These are phyloP conservation scores for Macaria notata DNA, from an alignment of 2,888 invertebrate genomes.

Conservation along the genomic window DNA sequence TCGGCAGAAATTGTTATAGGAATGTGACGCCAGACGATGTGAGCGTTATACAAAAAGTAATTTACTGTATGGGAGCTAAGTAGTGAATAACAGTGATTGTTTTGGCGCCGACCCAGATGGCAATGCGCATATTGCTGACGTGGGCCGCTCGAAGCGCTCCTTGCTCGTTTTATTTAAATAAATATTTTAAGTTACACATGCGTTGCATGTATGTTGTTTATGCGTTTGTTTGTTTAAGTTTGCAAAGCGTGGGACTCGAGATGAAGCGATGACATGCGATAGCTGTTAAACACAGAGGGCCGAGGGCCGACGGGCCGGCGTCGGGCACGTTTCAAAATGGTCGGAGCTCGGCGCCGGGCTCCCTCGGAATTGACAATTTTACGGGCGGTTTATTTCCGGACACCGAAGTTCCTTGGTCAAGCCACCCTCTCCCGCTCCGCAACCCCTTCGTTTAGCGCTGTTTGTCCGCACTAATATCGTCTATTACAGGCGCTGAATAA, in stretches of 20 bases:
- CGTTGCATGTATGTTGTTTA: constrained; percentile 23
- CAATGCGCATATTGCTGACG: constrained; percentile 68
- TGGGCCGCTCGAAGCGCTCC: constrained; percentile 44
- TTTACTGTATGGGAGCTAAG: constrained; percentile 57
- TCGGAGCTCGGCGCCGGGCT: constrained; percentile 65
- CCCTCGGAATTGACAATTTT: constrained; percentile 86
- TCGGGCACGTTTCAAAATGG: constrained; percentile 60
- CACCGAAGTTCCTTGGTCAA: constrained; percentile 78
- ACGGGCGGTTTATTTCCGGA: constrained; percentile 86
- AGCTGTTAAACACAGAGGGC: constrained; percentile 41
- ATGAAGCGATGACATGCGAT: constrained; percentile 37
- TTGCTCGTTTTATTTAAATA: constrained; percentile 31
- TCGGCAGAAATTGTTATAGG: constrained; percentile 39
- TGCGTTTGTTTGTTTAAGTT: constrained; percentile 26
- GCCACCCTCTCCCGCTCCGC: constrained; percentile 52
- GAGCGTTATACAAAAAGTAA: constrained; percentile 35
- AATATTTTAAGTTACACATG: constrained; percentile 23
- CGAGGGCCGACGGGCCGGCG: constrained; percentile 36
- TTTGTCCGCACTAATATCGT: constrained; percentile 45
- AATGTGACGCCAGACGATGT: constrained; percentile 27
- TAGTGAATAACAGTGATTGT: constrained; percentile 79
- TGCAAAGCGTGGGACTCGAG: constrained; percentile 6
- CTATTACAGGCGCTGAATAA: constrained; percentile 41
- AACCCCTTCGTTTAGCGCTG: constrained; percentile 58
- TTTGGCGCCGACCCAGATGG: constrained; percentile 77